These are phyloP conservation scores for Argyresthia goedartella DNA, from an alignment of 2,888 invertebrate species.

Conservation along the genomic window DNA sequence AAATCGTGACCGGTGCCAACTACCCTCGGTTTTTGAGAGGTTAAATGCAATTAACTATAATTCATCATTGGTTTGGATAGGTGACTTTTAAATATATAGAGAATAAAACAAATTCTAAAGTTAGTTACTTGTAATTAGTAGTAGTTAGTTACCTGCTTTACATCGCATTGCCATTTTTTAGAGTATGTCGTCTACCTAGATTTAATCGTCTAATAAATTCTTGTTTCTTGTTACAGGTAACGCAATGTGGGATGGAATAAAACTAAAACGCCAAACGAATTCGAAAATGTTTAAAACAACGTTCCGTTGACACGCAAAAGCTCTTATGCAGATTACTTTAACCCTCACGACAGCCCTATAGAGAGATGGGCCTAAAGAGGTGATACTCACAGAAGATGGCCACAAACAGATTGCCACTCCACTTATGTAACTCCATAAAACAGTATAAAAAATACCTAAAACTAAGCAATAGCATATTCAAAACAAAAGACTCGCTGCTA, in stretches of 20 bases:
- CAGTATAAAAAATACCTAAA: conserved; percentile 31
- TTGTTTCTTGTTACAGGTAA: background rate
- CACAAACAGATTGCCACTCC: conserved; percentile 53
- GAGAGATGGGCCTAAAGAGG: conserved; percentile 57
- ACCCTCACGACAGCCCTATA: conserved; percentile 14
- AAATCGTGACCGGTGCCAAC: too few relatives aligned
- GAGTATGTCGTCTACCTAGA: background rate
- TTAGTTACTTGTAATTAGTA: too few relatives aligned
- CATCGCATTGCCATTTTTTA: too few relatives aligned
- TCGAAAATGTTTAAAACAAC: background rate
- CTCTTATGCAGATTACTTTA: background rate
- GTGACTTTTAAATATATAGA: too few relatives aligned
- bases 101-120: too few relatives aligned
- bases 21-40: too few relatives aligned
- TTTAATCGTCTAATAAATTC: too few relatives aligned
- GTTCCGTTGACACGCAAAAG: background rate
- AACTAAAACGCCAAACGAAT: background rate
- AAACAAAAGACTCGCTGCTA: background rate
- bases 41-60: too few relatives aligned
- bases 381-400: conserved; percentile 65
- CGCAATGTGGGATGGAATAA: background rate
- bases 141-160: too few relatives aligned
- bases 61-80: too few relatives aligned
- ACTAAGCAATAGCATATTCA: conserved; percentile 16
- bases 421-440: conserved; percentile 64